Evolutionary conservation across 64 coral and sea anemone species (phyloP), one percentile per base, ranked within the genome.

Genomic region (Trachythela sp.): DNA sequence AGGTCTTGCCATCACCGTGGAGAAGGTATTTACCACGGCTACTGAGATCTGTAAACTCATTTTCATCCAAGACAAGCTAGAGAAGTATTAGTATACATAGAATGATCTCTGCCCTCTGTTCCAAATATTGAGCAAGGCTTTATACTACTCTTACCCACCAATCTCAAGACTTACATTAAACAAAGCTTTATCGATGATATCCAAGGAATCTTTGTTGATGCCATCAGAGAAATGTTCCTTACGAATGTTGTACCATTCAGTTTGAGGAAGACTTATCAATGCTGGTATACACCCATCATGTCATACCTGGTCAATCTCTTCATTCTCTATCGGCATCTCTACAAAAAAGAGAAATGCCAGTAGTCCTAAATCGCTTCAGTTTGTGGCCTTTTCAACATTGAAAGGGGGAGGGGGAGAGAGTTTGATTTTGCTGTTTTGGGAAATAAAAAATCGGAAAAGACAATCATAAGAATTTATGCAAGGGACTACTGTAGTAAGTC

Each of bases 141-240:
- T 26, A 32, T 1, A 33, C 36, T 37, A 9, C 29, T 26, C 17
- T 17, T 0, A 3, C 27, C 11, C 6, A n/a, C 0, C 27, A 31
- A 59, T 64, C 7, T 42, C 41, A 84, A 0, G 8, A 94, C 93
- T 94, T 92, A 98, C 95, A 85, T 94, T 48, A 91, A 98, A 98
- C 85, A 98, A 87, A 39, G 95, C 48, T 80, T 98, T 93, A 54
- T 98, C 95, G 83, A 98, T 98, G 50, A 92, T 88, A 49, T 98
- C 95, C 48, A 94, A 41, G 10, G 95, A 41, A 24, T 94, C 90
- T 27, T 75, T 87, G 87, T 97, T 97, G 20, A 97, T 88, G 39
- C 95, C 85, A 7, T 97, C 95, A 60, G 92, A 92, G 76, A 97
- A 97, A 86, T 91, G 56, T 0, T 94, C 89, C 24, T 88, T 91